Percentiles rank a stretch among this genome's conserved stretches.
These are phyloP conservation scores for Muraenolepis orangiensis DNA, from an alignment of 2,797 vertebrate genomes.

Conservation along the genomic window DNA sequence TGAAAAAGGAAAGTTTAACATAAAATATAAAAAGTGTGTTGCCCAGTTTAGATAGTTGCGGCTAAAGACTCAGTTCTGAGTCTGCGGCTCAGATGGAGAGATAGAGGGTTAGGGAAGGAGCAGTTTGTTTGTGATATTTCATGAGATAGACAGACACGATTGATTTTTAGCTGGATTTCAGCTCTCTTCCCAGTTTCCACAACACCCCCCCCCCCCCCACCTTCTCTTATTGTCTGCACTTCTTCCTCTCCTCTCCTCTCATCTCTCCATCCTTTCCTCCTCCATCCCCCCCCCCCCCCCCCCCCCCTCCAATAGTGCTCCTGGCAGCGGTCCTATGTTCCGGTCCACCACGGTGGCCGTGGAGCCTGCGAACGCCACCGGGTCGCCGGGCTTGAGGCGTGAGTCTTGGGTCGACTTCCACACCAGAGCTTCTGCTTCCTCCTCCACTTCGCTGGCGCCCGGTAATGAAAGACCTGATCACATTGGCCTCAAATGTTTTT, in stretches of 20 bases:
- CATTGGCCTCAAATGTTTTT: not conserved
- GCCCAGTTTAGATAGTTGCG: not conserved
- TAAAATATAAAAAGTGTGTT: not conserved
- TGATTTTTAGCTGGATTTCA: slow-evolving; percentile 60
- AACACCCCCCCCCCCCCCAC: not conserved
- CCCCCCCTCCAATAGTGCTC: slow-evolving; percentile 76
- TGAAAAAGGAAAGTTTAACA: not conserved
- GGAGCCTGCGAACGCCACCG: slow-evolving; percentile 59
- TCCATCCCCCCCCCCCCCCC: not conserved
- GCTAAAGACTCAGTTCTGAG: not conserved
- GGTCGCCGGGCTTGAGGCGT: slow-evolving; percentile 21
- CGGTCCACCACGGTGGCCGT: slow-evolving; percentile 95
- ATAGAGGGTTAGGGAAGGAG: not conserved
- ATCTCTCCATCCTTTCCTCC: not conserved
- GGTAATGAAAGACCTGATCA: not conserved
- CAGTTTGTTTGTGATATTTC: not conserved
- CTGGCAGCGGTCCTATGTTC: slow-evolving; percentile 97
- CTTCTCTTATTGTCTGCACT: slow-evolving; percentile 13
- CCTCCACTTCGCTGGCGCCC: slow-evolving; percentile 31
- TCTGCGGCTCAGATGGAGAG: not conserved
- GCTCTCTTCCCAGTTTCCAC: slow-evolving; percentile 22
- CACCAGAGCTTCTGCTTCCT: slow-evolving; percentile 19
- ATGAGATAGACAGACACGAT: slow-evolving; percentile 17
- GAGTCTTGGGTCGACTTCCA: slow-evolving; percentile 41
- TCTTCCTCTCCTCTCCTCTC: not conserved